Conservation (phyloP, 2,797 vertebrate genomes). For the Bothrops alternatus region DNA sequence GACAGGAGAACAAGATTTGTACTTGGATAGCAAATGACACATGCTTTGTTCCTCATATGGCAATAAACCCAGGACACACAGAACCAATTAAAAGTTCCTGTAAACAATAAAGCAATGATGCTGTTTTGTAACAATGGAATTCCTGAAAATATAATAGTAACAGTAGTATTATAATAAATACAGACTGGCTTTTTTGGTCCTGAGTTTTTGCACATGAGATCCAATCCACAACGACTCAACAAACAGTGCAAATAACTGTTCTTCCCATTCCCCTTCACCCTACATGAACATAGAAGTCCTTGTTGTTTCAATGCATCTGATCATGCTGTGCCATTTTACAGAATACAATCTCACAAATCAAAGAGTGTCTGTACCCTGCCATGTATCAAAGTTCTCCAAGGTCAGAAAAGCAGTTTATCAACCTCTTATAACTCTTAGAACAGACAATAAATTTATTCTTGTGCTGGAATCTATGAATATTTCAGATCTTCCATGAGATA, state of each 20-base stretch:
- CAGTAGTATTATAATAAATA: neutral
- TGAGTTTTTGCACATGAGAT: neutral
- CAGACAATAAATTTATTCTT: constrained; percentile 81
- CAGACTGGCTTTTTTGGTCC: constrained; percentile 12
- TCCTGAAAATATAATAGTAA: neutral
- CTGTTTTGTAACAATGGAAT: constrained; percentile 15
- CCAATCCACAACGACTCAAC: neutral
- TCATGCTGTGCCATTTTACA: constrained; percentile 50
- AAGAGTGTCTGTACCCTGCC: constrained; percentile 55
- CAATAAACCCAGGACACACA: constrained; percentile 20
- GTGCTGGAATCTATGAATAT: constrained; percentile 78
- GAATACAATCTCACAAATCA: constrained; percentile 69
- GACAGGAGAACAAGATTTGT: neutral
- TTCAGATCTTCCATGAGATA: constrained; percentile 80
- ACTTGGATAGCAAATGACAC: neutral
- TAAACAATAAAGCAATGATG: neutral
- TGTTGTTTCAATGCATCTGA: constrained; percentile 58
- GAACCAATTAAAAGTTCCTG: neutral
- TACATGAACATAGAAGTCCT: rapidly evolving
- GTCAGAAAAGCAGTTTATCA: constrained; percentile 82
- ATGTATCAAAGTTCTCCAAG: constrained; percentile 82
- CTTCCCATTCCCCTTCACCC: neutral
- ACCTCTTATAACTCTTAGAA: constrained; percentile 78
- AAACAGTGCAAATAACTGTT: neutral
- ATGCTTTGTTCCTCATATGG: neutral